Conservation (phyloP, 1,140 invertebrate species). For the Drosophila subobscura region DNA sequence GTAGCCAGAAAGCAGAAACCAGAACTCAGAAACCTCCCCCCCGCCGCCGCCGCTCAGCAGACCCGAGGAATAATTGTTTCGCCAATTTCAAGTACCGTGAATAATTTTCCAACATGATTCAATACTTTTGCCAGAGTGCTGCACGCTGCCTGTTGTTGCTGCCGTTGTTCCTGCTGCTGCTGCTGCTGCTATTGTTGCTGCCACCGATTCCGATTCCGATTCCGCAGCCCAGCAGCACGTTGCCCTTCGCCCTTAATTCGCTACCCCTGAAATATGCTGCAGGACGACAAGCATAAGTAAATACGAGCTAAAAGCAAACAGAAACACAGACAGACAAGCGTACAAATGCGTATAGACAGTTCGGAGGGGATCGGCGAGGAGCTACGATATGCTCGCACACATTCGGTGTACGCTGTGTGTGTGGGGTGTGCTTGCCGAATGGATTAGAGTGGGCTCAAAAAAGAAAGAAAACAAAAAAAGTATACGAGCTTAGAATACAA, state of each 20-base stretch:
- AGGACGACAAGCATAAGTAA: slow-evolving; percentile 70
- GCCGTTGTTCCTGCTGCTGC: slow-evolving; percentile 18
- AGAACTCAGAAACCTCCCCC: slow-evolving; percentile 17
- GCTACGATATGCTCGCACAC: slow-evolving; percentile 20
- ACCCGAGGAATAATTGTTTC: slow-evolving; percentile 73
- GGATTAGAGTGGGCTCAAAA: slow-evolving; percentile 71
- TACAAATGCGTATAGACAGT: slow-evolving; percentile 80
- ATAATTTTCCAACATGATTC: slow-evolving; percentile 81
- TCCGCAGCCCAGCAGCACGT: slow-evolving; percentile 35
- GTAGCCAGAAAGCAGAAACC: neutral
- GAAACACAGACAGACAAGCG: slow-evolving; percentile 59
- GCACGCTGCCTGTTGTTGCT: slow-evolving; percentile 31
- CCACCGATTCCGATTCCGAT: too few relatives aligned
- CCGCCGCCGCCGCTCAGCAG: neutral
- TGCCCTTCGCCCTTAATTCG: slow-evolving; percentile 56
- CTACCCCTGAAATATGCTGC: slow-evolving; percentile 61
- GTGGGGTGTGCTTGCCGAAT: slow-evolving; percentile 49
- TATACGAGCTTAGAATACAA: slow-evolving; percentile 29
- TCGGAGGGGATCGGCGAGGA: slow-evolving; percentile 26
- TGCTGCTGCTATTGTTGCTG: slow-evolving; percentile 16
- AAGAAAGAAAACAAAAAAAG: slow-evolving; percentile 19
- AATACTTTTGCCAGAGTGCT: slow-evolving; percentile 71
- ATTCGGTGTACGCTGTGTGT: slow-evolving; percentile 59
- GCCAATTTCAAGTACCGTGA: slow-evolving; percentile 81
- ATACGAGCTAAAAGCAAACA: slow-evolving; percentile 76